Evolutionary conservation across 2,113 vertebrate genomes (phyloP), one percentile per base, ranked within the genome.

Genomic region (Petroica traversi): DNA sequence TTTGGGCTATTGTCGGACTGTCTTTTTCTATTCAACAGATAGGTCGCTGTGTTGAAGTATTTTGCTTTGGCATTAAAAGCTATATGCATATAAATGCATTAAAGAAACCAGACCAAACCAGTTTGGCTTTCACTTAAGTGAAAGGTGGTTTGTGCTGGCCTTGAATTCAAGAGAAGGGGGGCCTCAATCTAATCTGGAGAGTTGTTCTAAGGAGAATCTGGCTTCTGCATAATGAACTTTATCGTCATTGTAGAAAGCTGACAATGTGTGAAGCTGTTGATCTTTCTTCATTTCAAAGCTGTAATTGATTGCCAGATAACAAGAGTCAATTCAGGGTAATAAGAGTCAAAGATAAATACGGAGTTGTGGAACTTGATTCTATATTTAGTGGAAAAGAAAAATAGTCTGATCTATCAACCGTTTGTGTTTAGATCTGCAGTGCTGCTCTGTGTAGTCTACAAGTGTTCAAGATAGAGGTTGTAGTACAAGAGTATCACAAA

Each of bases 61-160:
- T 93, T 94, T 82, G 34, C 86, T 83, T 68, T 93, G 85, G 18
- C 75, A 38, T 93, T 90, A 83, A 82, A 94, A 88, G 67, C 40
- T 89, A 4, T 73, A 36, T 80, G 88, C 38, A 45, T 66, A 15
- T 54, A 89, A 82, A 38, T 85, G 54, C 26, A 48, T 67, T 93
- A 79, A 79, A 79, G 78, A 90, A 92, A 92, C 67, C 75, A 86
- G 67, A 90, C 68, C 63, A 83, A 92, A 88, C 66, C 41, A 92
- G 59, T 86, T 49, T 54, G 75, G 75, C 63, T 93, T 94, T 85
- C 71, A 59, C 63, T 88, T 79, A 80, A 86, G 51, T 58, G 67
- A 92, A 89, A 61, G 49, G 62, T 94, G 71, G 23, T 90, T 93
- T 94, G 66, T 88, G 45, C 62, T 67, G 58, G 69, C 52, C 62